A percentile compares a stretch with the other conserved stretches of the same genome.
Evolutionary conservation across 2,113 vertebrate species (phyloP).

Genomic region (Brevimyrus niger): DNA sequence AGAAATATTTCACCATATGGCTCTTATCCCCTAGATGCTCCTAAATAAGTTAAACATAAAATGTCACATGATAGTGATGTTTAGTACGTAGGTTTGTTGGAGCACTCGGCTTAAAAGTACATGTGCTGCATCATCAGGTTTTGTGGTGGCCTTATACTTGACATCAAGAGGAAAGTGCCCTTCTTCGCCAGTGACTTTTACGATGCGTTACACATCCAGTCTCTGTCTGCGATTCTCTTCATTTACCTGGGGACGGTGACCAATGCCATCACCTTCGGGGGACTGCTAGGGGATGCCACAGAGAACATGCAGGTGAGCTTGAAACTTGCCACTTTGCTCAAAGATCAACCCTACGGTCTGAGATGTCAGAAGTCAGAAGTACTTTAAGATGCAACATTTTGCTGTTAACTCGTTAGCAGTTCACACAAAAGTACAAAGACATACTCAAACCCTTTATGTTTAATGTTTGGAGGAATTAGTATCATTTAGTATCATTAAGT

Average conservation of each 20-base stretch:
- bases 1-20: background rate
- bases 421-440: background rate
- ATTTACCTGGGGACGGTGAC: constrained; percentile 96
- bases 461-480: background rate
- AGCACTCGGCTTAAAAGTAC: background rate
- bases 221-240: constrained; percentile 90
- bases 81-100: background rate
- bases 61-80: background rate
- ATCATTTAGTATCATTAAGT: background rate
- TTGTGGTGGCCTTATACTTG: constrained; percentile 87
- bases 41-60: background rate
- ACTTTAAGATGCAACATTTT: background rate
- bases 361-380: background rate
- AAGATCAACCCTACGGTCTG: background rate
- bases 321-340: background rate
- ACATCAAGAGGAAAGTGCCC: constrained; percentile 87
- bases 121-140: constrained; percentile 59
- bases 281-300: constrained; percentile 89
- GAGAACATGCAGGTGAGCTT: constrained; percentile 92
- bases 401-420: background rate
- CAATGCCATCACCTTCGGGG: constrained; percentile 97
- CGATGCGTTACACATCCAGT: constrained; percentile 87
- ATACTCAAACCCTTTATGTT: background rate
- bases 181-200: constrained; percentile 94
- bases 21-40: background rate